Conservation (phyloP, 2,797 vertebrate genomes). For the Lepilemur ruficaudatus region DNA sequence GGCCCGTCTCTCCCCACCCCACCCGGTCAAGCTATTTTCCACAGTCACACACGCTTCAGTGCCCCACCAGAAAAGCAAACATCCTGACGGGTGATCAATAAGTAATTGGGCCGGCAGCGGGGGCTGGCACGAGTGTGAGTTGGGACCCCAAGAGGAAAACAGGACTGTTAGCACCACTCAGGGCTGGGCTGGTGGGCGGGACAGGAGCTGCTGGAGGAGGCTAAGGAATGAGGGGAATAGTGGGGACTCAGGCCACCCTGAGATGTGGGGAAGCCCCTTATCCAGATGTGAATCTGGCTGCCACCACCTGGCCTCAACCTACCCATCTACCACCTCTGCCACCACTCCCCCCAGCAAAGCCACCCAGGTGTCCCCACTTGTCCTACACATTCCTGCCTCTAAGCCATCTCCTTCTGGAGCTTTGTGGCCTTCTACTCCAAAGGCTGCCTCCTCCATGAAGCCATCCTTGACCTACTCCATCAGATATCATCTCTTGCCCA, state of each 20-base stretch:
- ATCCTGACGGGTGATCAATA: conserved; percentile 81
- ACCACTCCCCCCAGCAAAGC: too few species aligned
- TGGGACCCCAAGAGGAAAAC: conserved; percentile 66
- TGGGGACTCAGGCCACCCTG: not conserved
- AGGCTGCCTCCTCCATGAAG: not conserved
- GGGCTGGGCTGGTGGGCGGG: not conserved
- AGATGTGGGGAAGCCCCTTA: not conserved
- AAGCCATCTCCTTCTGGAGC: not conserved
- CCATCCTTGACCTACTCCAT: not conserved
- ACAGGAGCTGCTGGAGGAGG: not conserved
- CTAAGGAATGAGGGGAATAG: not conserved
- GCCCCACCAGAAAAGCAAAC: conserved; percentile 81
- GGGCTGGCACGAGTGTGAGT: conserved; percentile 43
- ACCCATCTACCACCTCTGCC: too few species aligned
- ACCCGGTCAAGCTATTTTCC: conserved; percentile 42
- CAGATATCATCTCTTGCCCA: not conserved
- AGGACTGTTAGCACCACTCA: conserved; percentile 20
- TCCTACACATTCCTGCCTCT: not conserved
- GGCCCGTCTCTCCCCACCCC: not conserved
- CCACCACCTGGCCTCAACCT: not conserved
- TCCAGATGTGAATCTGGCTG: not conserved
- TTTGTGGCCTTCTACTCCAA: not conserved
- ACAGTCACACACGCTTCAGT: conserved; percentile 67
- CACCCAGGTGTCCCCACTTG: not conserved
- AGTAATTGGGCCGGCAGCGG: conserved; percentile 80